phyloP scores from a whole-genome alignment of 2,888 invertebrate species.

The Himalopsyche anomala region DNA sequence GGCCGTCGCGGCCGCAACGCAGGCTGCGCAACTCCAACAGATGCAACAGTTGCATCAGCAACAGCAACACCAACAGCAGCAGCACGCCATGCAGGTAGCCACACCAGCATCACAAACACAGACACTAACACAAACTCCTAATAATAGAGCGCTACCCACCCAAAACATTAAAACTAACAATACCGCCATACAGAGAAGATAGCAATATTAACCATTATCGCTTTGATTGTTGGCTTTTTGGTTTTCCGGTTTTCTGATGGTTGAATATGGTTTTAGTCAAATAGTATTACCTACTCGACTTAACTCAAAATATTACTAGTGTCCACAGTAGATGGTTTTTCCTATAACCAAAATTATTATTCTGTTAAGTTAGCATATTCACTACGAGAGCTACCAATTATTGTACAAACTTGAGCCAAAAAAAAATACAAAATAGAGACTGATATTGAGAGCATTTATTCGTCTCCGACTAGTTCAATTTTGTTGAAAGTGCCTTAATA shows the following conservation, averaged over 20 bases:
- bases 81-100: conserved; percentile 75
- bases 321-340: too few relatives aligned
- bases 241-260: neutral
- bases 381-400: neutral
- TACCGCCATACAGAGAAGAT: conserved; percentile 30
- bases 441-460: neutral
- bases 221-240: neutral
- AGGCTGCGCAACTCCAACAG: conserved; percentile 67
- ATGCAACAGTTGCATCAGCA: conserved; percentile 76
- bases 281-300: too few relatives aligned
- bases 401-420: conserved; percentile 7
- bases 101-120: conserved; percentile 67
- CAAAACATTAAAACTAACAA: conserved; percentile 35
- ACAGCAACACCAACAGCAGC: conserved; percentile 72
- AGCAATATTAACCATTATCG: neutral
- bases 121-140: conserved; percentile 67
- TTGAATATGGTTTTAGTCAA: neutral
- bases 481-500: neutral
- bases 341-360: too few relatives aligned
- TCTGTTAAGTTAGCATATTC: too few relatives aligned
- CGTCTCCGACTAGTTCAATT: neutral
- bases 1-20: conserved; percentile 72
- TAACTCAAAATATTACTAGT: too few relatives aligned
- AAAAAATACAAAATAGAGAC: neutral
- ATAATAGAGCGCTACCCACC: conserved; percentile 67